Evolutionary conservation across 30 jellyfish, hydroid and myxozoan species (phyloP).

Genomic region (Turritopsis dohrnii): DNA sequence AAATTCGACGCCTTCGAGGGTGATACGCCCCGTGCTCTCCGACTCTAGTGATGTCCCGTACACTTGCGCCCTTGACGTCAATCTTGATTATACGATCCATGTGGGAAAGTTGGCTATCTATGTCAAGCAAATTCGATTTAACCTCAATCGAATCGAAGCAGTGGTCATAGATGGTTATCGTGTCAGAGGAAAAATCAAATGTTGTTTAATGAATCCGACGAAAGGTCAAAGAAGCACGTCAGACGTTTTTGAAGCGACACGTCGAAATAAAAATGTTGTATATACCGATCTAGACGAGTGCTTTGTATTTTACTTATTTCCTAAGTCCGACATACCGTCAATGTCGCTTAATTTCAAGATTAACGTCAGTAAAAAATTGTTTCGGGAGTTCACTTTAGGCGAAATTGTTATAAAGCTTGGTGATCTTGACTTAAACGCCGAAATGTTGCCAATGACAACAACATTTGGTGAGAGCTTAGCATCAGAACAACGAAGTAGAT

Average conservation of each 20-base stretch:
- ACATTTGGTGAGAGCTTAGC: slow-evolving; percentile 60
- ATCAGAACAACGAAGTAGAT: slow-evolving; percentile 38
- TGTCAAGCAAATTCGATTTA: slow-evolving; percentile 60
- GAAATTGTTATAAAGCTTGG: slow-evolving; percentile 78
- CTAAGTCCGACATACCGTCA: slow-evolving; percentile 67
- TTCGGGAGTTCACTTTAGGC: slow-evolving; percentile 75
- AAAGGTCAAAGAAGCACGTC: slow-evolving; percentile 72
- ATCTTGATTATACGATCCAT: slow-evolving; percentile 80
- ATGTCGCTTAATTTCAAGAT: slow-evolving; percentile 81
- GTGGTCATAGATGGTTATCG: slow-evolving; percentile 54
- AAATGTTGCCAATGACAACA: slow-evolving; percentile 82
- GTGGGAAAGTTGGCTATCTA: slow-evolving; percentile 88
- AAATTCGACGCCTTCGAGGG: not conserved
- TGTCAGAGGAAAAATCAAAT: slow-evolving; percentile 69
- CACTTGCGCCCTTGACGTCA: slow-evolving; percentile 65
- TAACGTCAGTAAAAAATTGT: slow-evolving; percentile 57
- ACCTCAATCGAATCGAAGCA: slow-evolving; percentile 67
- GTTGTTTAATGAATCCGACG: slow-evolving; percentile 73
- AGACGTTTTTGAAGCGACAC: slow-evolving; percentile 69
- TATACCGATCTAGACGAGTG: slow-evolving; percentile 81
- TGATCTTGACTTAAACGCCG: slow-evolving; percentile 75
- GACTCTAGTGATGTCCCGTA: slow-evolving; percentile 38
- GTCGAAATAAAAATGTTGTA: slow-evolving; percentile 41
- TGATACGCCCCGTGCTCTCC: slow-evolving; percentile 24
- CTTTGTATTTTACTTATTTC: slow-evolving; percentile 78